Conservation (phyloP, 2,797 vertebrate genomes). For the Mus caroli region DNA sequence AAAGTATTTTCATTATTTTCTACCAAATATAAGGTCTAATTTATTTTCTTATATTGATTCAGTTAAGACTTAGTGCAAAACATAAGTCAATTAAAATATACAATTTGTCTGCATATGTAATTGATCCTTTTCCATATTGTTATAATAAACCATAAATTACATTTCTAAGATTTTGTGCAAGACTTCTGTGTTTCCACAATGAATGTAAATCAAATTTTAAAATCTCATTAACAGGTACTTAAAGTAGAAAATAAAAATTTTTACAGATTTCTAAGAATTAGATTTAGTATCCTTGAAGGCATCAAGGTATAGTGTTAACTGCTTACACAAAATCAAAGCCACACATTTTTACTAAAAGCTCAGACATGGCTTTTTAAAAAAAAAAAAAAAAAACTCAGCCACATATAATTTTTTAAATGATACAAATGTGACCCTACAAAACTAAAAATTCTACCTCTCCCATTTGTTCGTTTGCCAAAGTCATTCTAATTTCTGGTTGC, state of each 20-base stretch:
- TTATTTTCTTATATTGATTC: conserved; percentile 46
- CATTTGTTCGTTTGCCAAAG: conserved; percentile 94
- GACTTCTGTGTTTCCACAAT: conserved; percentile 52
- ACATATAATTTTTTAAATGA: conserved; percentile 25
- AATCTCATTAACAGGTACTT: neutral
- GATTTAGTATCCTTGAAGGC: conserved; percentile 23
- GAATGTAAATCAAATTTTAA: conserved; percentile 30
- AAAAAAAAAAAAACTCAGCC: too few relatives aligned
- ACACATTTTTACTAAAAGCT: conserved; percentile 10
- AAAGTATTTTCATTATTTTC: conserved; percentile 35
- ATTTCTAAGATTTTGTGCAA: conserved; percentile 43
- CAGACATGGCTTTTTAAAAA: conserved; percentile 47
- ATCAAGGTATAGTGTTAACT: neutral
- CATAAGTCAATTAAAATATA: conserved; percentile 46
- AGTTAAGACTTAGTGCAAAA: conserved; percentile 45
- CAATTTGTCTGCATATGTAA: conserved; percentile 42
- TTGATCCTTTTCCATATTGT: neutral
- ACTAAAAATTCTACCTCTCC: conserved; percentile 88
- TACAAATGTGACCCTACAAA: conserved; percentile 45
- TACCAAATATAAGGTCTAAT: neutral
- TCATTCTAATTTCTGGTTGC: conserved; percentile 95
- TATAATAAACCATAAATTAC: neutral
- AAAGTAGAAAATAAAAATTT: neutral
- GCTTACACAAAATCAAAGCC: conserved; percentile 49
- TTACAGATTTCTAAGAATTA: conserved; percentile 48